Evolutionary conservation across 2,797 vertebrate species (phyloP).

Genomic region (Acanthiza pusilla): DNA sequence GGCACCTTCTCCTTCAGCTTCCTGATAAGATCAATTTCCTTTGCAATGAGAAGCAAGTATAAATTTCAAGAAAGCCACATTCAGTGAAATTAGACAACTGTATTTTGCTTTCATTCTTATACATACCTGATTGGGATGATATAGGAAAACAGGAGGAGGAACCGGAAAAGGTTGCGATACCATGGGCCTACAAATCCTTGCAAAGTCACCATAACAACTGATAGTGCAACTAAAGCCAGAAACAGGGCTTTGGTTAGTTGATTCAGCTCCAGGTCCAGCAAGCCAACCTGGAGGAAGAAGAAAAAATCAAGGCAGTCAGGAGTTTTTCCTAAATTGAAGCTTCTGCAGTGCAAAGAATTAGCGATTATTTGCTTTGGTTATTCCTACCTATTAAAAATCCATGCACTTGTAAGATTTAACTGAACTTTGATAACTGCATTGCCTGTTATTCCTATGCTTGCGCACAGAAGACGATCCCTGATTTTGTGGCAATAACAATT

Average conservation of each 20-base stretch:
- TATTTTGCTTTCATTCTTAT: constrained; percentile 17
- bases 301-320: neutral
- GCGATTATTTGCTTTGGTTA: neutral
- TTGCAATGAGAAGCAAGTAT: constrained; percentile 54
- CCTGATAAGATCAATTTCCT: constrained; percentile 63
- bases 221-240: constrained; percentile 88
- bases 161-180: constrained; percentile 93
- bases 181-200: constrained; percentile 93
- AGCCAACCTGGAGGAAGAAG: constrained; percentile 81
- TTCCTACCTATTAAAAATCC: neutral
- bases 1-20: constrained; percentile 43
- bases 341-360: neutral
- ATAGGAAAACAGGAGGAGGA: constrained; percentile 96
- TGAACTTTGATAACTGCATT: neutral
- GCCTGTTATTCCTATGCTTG: neutral
- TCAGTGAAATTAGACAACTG: constrained; percentile 53
- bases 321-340: neutral
- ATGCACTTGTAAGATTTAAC: neutral
- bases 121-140: constrained; percentile 97
- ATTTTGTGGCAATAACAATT: neutral
- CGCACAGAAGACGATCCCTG: neutral
- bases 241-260: constrained; percentile 95
- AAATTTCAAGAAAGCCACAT: constrained; percentile 57
- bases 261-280: constrained; percentile 94
- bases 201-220: constrained; percentile 89